Evolutionary conservation across 1,140 invertebrate genomes (phyloP).

Genomic region (Lethocerus indicus): DNA sequence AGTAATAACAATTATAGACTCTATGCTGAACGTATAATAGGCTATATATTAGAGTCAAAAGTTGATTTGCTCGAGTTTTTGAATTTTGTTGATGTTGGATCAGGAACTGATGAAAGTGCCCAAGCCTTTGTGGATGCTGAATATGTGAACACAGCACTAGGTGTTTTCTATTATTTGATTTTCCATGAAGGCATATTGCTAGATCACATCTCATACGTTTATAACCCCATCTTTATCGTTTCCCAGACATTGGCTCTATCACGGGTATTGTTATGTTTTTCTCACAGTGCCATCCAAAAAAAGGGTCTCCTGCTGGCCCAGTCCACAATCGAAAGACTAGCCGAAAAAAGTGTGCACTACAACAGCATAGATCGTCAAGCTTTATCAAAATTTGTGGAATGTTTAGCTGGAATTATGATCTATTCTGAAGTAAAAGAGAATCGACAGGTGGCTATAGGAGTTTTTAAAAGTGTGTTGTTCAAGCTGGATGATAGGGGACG

Average conservation of each 20-base stretch:
- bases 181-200: conserved; percentile 1
- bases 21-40: background rate
- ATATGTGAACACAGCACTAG: conserved; percentile 1
- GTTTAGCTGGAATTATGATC: conserved; percentile 1
- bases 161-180: conserved; percentile 6
- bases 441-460: background rate
- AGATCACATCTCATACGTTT: background rate
- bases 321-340: background rate
- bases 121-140: conserved; percentile 1
- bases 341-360: background rate
- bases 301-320: background rate
- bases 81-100: conserved; percentile 1
- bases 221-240: background rate
- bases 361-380: background rate
- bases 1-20: background rate
- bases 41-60: background rate
- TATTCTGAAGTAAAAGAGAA: conserved; percentile 3
- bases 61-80: background rate
- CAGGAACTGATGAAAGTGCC: too few species aligned
- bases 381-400: background rate
- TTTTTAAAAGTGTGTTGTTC: background rate
- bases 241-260: background rate
- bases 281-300: background rate
- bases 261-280: background rate
- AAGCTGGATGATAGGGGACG: background rate